These are phyloP conservation scores for Corydoras sp. DNA, from an alignment of 2,113 vertebrate genomes.

Conservation along the genomic window DNA sequence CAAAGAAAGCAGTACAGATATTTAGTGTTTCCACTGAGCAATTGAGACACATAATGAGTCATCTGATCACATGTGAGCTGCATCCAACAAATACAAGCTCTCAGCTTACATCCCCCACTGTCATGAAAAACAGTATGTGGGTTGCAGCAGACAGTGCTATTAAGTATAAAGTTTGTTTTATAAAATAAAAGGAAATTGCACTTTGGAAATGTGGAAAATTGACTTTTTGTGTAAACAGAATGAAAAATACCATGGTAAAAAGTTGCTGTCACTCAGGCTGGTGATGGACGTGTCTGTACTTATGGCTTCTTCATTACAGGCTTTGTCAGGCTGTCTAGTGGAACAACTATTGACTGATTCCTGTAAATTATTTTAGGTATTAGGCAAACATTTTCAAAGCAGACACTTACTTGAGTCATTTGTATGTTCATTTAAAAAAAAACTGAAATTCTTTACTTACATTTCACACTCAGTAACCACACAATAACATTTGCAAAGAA, in stretches of 20 bases:
- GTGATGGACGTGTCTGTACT: constrained; percentile 21
- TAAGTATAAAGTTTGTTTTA: too few species aligned
- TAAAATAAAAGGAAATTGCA: too few species aligned
- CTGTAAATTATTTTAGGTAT: constrained; percentile 45
- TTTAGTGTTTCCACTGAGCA: constrained; percentile 45
- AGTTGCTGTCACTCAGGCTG: constrained; percentile 10
- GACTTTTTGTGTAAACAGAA: neutral
- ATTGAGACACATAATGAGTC: constrained; percentile 31
- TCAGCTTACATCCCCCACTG: constrained; percentile 39
- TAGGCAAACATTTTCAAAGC: too few species aligned
- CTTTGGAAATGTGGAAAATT: too few species aligned
- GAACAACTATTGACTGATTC: constrained; percentile 37
- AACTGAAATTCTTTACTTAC: too few species aligned
- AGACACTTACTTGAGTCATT: too few species aligned
- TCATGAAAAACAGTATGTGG: neutral
- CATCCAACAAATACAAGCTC: constrained; percentile 31
- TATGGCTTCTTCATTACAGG: constrained; percentile 11
- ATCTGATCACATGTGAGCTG: constrained; percentile 22
- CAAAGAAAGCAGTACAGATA: constrained; percentile 29
- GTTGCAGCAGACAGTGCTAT: too few species aligned
- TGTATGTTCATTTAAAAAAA: too few species aligned
- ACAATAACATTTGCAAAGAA: too few species aligned
- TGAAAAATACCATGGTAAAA: constrained; percentile 42
- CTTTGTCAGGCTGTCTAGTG: constrained; percentile 19
- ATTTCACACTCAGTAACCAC: too few species aligned